Evolutionary conservation across 2,888 invertebrate genomes (phyloP).

Genomic region (Nomada fucata): DNA sequence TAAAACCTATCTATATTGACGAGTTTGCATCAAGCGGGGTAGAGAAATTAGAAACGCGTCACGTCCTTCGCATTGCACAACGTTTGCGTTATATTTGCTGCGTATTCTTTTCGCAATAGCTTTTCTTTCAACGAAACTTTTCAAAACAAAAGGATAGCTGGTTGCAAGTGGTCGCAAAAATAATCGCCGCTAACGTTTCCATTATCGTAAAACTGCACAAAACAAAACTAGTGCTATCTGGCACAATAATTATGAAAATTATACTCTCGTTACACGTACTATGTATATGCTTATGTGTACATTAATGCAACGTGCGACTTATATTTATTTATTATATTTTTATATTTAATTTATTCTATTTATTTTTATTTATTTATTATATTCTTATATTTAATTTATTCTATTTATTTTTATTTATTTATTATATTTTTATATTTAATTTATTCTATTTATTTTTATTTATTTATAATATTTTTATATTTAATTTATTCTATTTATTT

Average conservation of each 20-base stretch:
- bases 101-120: neutral
- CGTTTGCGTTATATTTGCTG: slow-evolving; percentile 5
- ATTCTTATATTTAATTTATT: too few species aligned
- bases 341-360: too few species aligned
- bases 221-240: neutral
- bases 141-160: neutral
- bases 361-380: too few species aligned
- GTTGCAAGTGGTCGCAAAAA: neutral
- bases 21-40: neutral
- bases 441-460: too few species aligned
- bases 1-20: neutral
- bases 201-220: neutral
- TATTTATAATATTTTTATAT: too few species aligned
- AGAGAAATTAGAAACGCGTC: neutral
- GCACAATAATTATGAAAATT: neutral
- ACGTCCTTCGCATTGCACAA: neutral
- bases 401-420: too few species aligned
- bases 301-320: too few species aligned
- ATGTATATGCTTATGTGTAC: neutral
- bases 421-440: too few species aligned
- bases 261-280: neutral
- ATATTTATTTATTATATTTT: too few species aligned
- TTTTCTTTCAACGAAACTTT: neutral
- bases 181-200: slow-evolving; percentile 28
- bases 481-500: too few species aligned